These are phyloP conservation scores for Cancer borealis DNA, from an alignment of 2,888 invertebrate genomes.

Conservation along the genomic window DNA sequence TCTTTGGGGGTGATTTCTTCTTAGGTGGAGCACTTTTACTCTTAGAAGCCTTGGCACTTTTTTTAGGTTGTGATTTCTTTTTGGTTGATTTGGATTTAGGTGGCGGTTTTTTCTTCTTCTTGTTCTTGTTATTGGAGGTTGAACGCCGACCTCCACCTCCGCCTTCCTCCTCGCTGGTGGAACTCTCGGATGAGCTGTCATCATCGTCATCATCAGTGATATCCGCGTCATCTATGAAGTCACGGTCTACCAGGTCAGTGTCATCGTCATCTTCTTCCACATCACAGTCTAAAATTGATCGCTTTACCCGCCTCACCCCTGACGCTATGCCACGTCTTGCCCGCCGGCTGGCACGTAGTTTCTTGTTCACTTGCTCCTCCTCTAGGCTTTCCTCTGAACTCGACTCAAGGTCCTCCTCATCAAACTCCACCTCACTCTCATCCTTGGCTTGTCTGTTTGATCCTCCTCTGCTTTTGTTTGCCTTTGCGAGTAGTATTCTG, in stretches of 20 bases:
- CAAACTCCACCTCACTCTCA: slow-evolving; percentile 75
- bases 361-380: slow-evolving; percentile 55
- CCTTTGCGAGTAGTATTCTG: background rate
- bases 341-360: slow-evolving; percentile 39
- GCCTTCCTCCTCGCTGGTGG: slow-evolving; percentile 52
- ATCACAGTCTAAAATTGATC: slow-evolving; percentile 72
- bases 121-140: background rate
- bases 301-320: slow-evolving; percentile 65
- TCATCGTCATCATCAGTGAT: slow-evolving; percentile 33
- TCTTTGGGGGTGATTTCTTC: slow-evolving; percentile 26
- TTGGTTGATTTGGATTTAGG: slow-evolving; percentile 45
- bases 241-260: slow-evolving; percentile 71
- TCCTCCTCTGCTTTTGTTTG: background rate
- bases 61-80: slow-evolving; percentile 59
- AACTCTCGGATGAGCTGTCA: background rate
- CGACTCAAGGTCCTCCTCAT: slow-evolving; percentile 68
- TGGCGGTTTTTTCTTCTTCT: slow-evolving; percentile 59
- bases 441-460: slow-evolving; percentile 54
- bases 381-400: slow-evolving; percentile 73
- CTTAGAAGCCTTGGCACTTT: slow-evolving; percentile 16
- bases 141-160: slow-evolving; percentile 60
- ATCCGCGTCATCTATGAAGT: slow-evolving; percentile 75
- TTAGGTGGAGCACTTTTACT: slow-evolving; percentile 41
- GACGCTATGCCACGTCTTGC: slow-evolving; percentile 58
- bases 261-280: slow-evolving; percentile 65